Percentiles rank a stretch among this genome's conserved stretches.
Conservation (phyloP, 2,113 vertebrate species). For the Ramphastos sulfuratus region DNA sequence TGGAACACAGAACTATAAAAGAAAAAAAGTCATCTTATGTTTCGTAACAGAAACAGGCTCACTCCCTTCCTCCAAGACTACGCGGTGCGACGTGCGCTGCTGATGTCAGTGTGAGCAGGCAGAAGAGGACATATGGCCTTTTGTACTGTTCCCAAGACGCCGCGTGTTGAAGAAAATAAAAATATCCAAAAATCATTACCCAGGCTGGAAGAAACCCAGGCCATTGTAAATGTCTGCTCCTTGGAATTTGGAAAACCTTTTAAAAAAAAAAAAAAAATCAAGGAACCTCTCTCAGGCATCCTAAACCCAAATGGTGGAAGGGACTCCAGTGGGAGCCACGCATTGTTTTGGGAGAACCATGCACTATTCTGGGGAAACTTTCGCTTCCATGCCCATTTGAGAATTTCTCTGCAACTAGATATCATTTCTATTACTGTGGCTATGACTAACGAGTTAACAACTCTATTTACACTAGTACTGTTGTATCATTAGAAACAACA, state of each 20-base stretch:
- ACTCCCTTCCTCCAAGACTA: not conserved
- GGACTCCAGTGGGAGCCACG: not conserved
- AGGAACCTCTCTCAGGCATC: not conserved
- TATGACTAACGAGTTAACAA: conserved; percentile 44
- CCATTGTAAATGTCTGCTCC: not conserved
- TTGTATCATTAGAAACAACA: conserved; percentile 69
- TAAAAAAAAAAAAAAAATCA: not conserved
- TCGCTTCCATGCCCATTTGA: not conserved
- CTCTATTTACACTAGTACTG: conserved; percentile 48
- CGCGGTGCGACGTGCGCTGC: not conserved
- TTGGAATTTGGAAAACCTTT: conserved; percentile 4
- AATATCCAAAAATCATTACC: not conserved
- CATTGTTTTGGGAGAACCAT: not conserved
- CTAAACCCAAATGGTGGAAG: not conserved
- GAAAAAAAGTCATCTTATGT: not conserved
- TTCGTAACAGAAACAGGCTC: not conserved
- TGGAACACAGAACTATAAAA: not conserved
- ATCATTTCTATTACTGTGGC: conserved; percentile 14
- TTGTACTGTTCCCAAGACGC: conserved; percentile 30
- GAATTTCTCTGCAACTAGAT: not conserved
- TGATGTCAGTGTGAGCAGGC: conserved; percentile 15
- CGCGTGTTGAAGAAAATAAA: not conserved
- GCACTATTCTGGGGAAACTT: not conserved
- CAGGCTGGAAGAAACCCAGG: conserved; percentile 19
- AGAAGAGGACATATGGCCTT: conserved; percentile 40